Base-by-base conservation (phyloP, 2,797 vertebrate genomes). In the Mergus octosetaceus region DNA sequence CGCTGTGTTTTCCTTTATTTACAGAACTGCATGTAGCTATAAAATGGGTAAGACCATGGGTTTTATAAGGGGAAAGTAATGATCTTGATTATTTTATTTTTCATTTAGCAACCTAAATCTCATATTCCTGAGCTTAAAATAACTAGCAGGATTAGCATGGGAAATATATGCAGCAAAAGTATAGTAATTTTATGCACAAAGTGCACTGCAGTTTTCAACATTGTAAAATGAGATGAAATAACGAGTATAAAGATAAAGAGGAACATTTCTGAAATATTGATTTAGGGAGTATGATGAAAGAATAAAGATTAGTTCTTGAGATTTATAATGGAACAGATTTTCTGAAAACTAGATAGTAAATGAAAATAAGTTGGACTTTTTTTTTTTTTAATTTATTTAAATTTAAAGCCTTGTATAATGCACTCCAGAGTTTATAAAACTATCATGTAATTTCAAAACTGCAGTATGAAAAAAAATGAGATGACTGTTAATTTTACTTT, bases 81-180 rank as follows among this genome's bases (percentile, higher is more conserved):
- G 30, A 47, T 62, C 34, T 68, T 93, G 56, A 64, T 89, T 76
- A 75, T 91, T 83, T 91, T 83, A 71, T 89, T 83, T 85, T 83
- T 83, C 39, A 51, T 78, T 80, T 68, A 66, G 38, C 72, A 79
- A 39, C 70, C 73, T 75, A 64, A 76, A 54, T 83, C 13, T 13
- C 13, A 7, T 83, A 79, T 47, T 89, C 9, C 62, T 74, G 32
- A 69, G 22, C 28, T 95, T 93, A 76, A 83, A 91, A 75, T 86
- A 89, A 34, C 21, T 64, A 77, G 85, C 45, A 61, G 58, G 14
- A 71, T 85, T 83, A 71, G 39, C 80, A 68, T 13, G 74, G 58
- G 45, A 94, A 81, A 51, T 49, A 9, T 82, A 27, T 74, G 58
- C 25, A 83, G 45, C 61, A 84, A 70, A 77, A 87, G 72, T 61